phyloP scores from a whole-genome alignment of 2,888 invertebrate genomes.

The Lepidocyrtoides sp. region DNA sequence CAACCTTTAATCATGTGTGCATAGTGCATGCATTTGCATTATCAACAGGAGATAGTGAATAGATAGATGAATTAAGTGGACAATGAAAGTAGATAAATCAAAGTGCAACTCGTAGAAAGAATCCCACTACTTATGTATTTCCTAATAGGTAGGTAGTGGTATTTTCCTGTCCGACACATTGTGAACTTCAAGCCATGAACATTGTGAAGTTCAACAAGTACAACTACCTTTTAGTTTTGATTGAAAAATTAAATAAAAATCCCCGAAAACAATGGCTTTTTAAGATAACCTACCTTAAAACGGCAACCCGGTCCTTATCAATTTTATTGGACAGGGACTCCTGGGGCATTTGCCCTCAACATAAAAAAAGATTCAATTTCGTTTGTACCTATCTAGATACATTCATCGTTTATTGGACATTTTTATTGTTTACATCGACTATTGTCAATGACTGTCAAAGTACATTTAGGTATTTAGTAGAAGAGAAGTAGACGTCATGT shows the following conservation, averaged over 20 bases:
- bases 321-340: conserved; percentile 49
- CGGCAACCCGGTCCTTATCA: conserved; percentile 57
- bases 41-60: no score
- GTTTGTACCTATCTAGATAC: not conserved
- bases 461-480: not conserved
- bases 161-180: not conserved
- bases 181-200: not conserved
- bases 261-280: conserved; percentile 11
- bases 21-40: not conserved
- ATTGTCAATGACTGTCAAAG: conserved; percentile 40
- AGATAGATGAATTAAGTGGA: conserved; percentile 18
- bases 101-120: not conserved
- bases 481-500: not conserved
- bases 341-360: conserved; percentile 32
- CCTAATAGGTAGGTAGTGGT: not conserved
- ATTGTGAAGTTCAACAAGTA: not conserved
- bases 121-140: not conserved
- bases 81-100: conserved; percentile 42
- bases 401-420: conserved; percentile 44
- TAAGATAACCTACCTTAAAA: not conserved
- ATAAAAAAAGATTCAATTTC: not conserved
- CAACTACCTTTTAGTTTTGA: not conserved
- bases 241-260: conserved; percentile 20
- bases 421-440: conserved; percentile 22
- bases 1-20: not conserved